Conservation (phyloP, 2,888 invertebrate genomes). For the Listrodromus nycthemerus region DNA sequence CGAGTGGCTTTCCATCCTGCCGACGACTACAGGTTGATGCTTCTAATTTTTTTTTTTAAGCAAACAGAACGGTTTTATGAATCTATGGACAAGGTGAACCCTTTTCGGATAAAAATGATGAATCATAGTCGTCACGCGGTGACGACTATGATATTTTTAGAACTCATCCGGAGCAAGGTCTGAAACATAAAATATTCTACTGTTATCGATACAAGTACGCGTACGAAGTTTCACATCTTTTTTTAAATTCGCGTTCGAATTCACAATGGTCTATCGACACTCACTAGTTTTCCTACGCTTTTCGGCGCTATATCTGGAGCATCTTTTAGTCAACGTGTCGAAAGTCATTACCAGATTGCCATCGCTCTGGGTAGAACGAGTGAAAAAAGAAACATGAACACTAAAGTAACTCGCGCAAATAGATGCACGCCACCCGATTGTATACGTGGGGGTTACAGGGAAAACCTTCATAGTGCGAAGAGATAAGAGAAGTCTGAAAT, state of each 20-base stretch:
- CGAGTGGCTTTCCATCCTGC: constrained; percentile 13
- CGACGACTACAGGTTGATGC: constrained; percentile 5
- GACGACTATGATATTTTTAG: not conserved
- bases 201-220: not conserved
- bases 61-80: not conserved
- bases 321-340: not conserved
- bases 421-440: not conserved
- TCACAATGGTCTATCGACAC: not conserved
- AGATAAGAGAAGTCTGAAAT: constrained; percentile 40
- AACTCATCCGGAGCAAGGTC: not conserved
- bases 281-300: not conserved
- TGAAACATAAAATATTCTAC: not conserved
- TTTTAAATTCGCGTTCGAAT: not conserved
- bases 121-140: no score
- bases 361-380: not conserved
- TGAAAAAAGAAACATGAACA: no score
- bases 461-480: constrained; percentile 23
- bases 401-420: constrained; percentile 19
- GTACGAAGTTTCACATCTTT: not conserved
- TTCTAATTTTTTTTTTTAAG: not conserved
- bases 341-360: not conserved
- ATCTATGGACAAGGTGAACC: not conserved
- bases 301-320: not conserved
- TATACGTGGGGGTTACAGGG: constrained; percentile 9
- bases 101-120: no score